Conservation (phyloP, 2,888 invertebrate species). For the Tridacna gigas region DNA sequence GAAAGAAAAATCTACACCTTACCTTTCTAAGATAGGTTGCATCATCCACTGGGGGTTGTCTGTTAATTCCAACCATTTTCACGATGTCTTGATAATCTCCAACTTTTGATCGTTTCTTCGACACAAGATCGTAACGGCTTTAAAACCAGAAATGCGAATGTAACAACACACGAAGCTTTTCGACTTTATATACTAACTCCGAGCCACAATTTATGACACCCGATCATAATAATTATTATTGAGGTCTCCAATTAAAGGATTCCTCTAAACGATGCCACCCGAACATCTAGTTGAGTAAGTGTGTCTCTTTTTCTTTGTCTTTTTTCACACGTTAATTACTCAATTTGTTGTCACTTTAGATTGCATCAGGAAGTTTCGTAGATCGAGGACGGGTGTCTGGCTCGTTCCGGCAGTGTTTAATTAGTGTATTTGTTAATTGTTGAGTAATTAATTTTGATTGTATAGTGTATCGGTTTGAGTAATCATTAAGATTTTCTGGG, state of each 20-base stretch:
- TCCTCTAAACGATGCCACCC: background rate
- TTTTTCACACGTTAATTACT: background rate
- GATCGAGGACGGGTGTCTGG: background rate
- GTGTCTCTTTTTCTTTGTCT: no score
- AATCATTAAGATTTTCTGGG: no score
- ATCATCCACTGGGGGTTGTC: background rate
- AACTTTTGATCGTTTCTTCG: background rate
- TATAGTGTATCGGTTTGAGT: background rate
- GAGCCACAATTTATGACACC: background rate
- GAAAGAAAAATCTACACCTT: background rate
- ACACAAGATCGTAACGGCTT: no score
- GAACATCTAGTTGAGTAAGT: background rate
- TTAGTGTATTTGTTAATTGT: background rate
- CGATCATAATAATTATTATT: background rate
- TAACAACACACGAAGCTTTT: background rate
- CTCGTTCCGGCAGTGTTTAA: background rate
- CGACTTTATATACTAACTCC: background rate
- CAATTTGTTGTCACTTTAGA: conserved; percentile 4
- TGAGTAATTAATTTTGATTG: background rate
- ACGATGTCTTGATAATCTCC: background rate
- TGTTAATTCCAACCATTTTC: conserved; percentile 10
- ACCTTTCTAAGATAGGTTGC: conserved; percentile 15
- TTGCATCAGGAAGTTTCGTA: background rate
- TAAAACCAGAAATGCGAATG: conserved; percentile 2
- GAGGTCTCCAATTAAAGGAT: background rate